Evolutionary conservation across 2,797 vertebrate species (phyloP), one percentile per base, ranked within the genome.

Genomic region (Astyanax mexicanus): DNA sequence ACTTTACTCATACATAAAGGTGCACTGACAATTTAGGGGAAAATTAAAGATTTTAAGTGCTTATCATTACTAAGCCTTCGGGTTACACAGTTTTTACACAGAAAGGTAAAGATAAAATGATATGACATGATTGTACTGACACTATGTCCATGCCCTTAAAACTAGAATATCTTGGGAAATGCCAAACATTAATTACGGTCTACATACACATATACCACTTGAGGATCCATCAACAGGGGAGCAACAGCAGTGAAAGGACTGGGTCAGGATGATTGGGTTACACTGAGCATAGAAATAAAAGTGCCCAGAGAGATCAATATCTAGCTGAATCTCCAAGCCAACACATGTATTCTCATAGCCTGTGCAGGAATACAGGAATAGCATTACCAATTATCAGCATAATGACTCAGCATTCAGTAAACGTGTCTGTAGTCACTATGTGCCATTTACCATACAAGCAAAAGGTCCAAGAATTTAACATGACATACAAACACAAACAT

Each of bases 271-370:
- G 84, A 84, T 81, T 72, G 49, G 32, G 84, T 87, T 78, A 80
- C 86, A 84, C 72, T 17, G 35, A 35, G 32, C 54, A 69, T 52
- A 58, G 47, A 10, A 65, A 69, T 74, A 84, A 86, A n/a, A 83
- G 70, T 57, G 67, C 64, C 6, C 75, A 54, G 45, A 73, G 37
- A 13, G 87, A 86, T 88, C 84, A 75, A 89, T 89, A 83, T 35
- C 11, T 10, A 73, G 73, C 76, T 86, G 77, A 79, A 83, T 70
- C 38, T 79, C 65, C 35, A 72, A 29, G 69, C 32, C 29, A 32
- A 32, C 29, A 32, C 2, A 32, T 32, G 29, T 32, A 5, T 29
- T 32, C 29, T 81, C 55, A 25, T 47, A 10, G 15, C 13, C 6
- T 71, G 13, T 35, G 29, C 73, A 66, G 45, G 88, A 49, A 49